A percentile compares a stretch with the other conserved stretches of the same genome.
phyloP scores from a whole-genome alignment of 2,797 vertebrate species.

The Rhincodon typus region DNA sequence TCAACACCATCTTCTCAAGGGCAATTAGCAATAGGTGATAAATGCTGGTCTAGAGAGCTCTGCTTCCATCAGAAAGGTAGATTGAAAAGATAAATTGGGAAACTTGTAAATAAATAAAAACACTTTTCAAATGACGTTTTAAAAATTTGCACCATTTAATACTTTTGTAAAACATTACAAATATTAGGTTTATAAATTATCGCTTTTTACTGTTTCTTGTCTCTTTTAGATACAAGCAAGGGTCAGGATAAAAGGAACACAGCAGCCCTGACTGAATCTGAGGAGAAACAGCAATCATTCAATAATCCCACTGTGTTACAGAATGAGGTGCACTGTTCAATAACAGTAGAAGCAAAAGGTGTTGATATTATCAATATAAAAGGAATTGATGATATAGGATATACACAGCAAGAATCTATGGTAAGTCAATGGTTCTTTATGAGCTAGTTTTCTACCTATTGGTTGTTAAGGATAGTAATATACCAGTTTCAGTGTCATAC shows the following conservation, averaged over 20 bases:
- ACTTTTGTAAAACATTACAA: too few relatives aligned
- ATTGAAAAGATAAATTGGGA: not conserved
- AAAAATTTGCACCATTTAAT: not conserved
- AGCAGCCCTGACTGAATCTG: not conserved
- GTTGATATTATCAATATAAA: conserved; percentile 66
- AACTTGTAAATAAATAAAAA: too few relatives aligned
- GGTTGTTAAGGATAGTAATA: not conserved
- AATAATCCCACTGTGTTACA: conserved; percentile 60
- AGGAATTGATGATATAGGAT: conserved; percentile 61
- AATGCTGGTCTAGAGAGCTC: too few relatives aligned
- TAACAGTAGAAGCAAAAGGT: conserved; percentile 68
- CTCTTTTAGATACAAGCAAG: conserved; percentile 13
- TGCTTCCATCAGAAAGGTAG: too few relatives aligned
- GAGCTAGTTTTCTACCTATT: not conserved
- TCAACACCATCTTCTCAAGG: too few relatives aligned
- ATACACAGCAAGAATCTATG: conserved; percentile 69
- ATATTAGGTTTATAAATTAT: not conserved
- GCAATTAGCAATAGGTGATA: too few relatives aligned
- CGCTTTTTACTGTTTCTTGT: not conserved
- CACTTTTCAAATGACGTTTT: not conserved
- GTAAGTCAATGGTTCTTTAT: conserved; percentile 51
- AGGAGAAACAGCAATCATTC: not conserved
- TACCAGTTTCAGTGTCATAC: not conserved
- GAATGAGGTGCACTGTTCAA: conserved; percentile 67
- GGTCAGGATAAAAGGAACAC: not conserved